Evolutionary conservation across 2,797 vertebrate genomes (phyloP), one percentile per base, ranked within the genome.

Genomic region (Coregonus ussuriensis): DNA sequence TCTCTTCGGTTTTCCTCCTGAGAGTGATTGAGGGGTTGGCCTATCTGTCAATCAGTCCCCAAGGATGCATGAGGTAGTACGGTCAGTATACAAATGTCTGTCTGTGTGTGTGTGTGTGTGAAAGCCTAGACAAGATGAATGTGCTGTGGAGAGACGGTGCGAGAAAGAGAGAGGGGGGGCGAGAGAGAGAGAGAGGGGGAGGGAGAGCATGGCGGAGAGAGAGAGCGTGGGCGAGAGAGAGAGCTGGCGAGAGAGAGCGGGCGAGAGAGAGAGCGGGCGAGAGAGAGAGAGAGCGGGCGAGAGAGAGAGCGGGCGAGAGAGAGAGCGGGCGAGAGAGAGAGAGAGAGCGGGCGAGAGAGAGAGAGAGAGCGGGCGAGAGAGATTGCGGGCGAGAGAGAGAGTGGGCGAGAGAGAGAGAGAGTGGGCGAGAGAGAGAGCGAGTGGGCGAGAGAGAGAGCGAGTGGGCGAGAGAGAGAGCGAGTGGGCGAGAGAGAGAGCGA

Each of bases 11-110:
- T 52, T 54, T 72, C n/a, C 25, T 76, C 68, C 80, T 72, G 77
- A 75, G 69, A 82, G 71, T 77, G 7, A 80, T 83, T 82, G 82
- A 82, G 70, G 75, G 77, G 47, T 74, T 84, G 84, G 68, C 77
- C 81, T 83, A 85, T 87, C 85, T 70, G 78, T 85, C 86, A 54
- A 89, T 86, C 85, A 89, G 79, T 83, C 85, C 81, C 66, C 74
- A 69, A 84, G 71, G 76, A 81, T 29, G 31, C 31, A 33, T 33
- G 31, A 33, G 31, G 31, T 33, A 33, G 81, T 81, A 77, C 68
- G 77, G 75, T 86, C 83, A 88, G 78, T 83, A 77, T 70, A 18
- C 56, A 75, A 59, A 82, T 72, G 66, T 53, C 5, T 14, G 9
- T 53, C 16, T 21, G 13, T 37, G n/a, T 47, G 56, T 70, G 51